Conservation (phyloP, 2,113 vertebrate genomes). For the Periophthalmodon schlosseri region DNA sequence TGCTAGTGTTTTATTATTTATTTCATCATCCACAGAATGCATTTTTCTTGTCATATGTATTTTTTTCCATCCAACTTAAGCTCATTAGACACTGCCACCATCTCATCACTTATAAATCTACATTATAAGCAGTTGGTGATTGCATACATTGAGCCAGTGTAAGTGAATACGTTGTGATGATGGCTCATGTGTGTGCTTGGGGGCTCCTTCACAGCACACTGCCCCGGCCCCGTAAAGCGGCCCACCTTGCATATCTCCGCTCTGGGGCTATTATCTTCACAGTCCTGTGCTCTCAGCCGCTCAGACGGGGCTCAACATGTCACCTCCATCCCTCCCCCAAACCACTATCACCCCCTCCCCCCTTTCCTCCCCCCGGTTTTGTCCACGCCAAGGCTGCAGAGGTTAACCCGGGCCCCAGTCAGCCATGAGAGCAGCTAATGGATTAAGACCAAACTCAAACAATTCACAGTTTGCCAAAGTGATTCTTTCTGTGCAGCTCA, state of each 20-base stretch:
- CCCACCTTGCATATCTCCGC: conserved; percentile 68
- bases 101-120: not conserved
- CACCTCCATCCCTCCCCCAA: conserved; percentile 41
- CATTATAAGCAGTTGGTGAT: not conserved
- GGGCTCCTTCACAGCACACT: conserved; percentile 71
- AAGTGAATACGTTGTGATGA: conserved; percentile 51
- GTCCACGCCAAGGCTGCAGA: conserved; percentile 27
- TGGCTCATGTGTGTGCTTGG: conserved; percentile 49
- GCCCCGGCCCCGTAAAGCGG: conserved; percentile 59
- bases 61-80: not conserved
- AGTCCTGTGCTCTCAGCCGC: conserved; percentile 63
- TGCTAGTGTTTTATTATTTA: too few species aligned
- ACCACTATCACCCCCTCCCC: conserved; percentile 23
- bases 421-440: conserved; percentile 61
- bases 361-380: conserved; percentile 31
- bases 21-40: too few species aligned
- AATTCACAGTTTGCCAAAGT: conserved; percentile 59
- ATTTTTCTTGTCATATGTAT: too few species aligned
- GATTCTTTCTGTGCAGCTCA: conserved; percentile 51
- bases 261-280: conserved; percentile 76
- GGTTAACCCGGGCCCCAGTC: conserved; percentile 59
- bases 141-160: conserved; percentile 7
- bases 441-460: conserved; percentile 70
- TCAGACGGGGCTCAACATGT: conserved; percentile 47
- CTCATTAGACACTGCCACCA: not conserved